Percentiles rank a stretch among this genome's conserved stretches.
phyloP scores from a whole-genome alignment of 2,888 invertebrate species.

The Chydorus sphaericus region DNA sequence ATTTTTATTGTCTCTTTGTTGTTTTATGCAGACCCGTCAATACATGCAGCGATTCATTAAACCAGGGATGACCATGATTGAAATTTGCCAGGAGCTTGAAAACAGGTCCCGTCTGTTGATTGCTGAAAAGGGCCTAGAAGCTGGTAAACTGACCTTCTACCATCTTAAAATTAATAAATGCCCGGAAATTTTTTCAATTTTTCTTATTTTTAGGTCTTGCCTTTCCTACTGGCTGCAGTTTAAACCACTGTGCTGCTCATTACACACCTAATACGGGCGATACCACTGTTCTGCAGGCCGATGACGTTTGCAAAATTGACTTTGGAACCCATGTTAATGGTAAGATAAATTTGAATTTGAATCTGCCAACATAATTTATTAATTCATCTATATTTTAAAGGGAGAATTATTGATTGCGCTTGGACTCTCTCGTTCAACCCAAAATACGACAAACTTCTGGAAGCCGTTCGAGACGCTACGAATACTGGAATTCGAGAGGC shows the following conservation, averaged over 20 bases:
- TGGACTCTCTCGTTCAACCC: slow-evolving; percentile 95
- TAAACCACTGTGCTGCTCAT: slow-evolving; percentile 95
- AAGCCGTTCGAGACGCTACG: slow-evolving; percentile 94
- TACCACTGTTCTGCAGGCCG: slow-evolving; percentile 78
- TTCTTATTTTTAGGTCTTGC: slow-evolving; percentile 41
- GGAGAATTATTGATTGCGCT: slow-evolving; percentile 93
- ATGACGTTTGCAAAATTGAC: slow-evolving; percentile 98
- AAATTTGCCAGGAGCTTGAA: slow-evolving; percentile 94
- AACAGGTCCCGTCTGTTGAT: slow-evolving; percentile 79
- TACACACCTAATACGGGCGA: slow-evolving; percentile 99
- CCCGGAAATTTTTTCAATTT: neutral
- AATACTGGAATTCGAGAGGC: slow-evolving; percentile 85
- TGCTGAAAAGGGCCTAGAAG: slow-evolving; percentile 84
- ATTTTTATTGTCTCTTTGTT: slow-evolving; percentile 12
- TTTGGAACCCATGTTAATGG: slow-evolving; percentile 98
- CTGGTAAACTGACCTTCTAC: slow-evolving; percentile 54
- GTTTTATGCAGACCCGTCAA: slow-evolving; percentile 55
- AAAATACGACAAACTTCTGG: slow-evolving; percentile 82
- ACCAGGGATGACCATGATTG: slow-evolving; percentile 98
- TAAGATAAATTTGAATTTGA: slow-evolving; percentile 17
- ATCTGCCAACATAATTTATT: no score
- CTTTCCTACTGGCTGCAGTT: slow-evolving; percentile 95
- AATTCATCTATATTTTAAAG: slow-evolving; percentile 25
- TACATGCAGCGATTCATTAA: slow-evolving; percentile 88
- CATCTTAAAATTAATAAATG: no score